A percentile compares a stretch with the other conserved stretches of the same genome.
phyloP scores from a whole-genome alignment of 2,113 vertebrate genomes.

The Pterocles orientalis region DNA sequence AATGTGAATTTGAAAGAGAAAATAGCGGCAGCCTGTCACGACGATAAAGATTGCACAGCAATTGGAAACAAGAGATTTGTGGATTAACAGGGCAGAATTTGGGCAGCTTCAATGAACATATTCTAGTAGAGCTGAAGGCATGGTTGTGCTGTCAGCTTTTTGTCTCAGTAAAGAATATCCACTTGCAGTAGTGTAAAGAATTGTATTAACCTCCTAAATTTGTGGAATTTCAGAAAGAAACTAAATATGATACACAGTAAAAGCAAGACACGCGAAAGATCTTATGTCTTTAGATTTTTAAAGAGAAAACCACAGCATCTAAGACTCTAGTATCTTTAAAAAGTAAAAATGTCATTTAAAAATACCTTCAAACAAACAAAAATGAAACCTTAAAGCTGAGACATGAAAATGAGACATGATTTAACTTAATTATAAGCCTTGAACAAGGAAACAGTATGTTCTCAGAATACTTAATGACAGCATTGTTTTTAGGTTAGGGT shows the following conservation, averaged over 20 bases:
- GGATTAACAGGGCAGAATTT: neutral
- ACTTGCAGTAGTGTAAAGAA: neutral
- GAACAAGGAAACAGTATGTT: constrained; percentile 39
- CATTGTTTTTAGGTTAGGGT: constrained; percentile 23
- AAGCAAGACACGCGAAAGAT: neutral
- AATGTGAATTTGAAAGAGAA: neutral
- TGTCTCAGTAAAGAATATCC: neutral
- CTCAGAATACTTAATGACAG: constrained; percentile 61
- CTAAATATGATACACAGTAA: neutral
- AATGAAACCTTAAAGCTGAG: neutral
- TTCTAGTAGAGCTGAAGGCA: neutral
- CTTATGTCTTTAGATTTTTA: neutral
- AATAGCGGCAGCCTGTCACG: neutral
- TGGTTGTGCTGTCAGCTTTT: neutral
- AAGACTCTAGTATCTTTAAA: neutral
- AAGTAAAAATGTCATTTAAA: neutral
- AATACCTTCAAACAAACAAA: constrained; percentile 31
- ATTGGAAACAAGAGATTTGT: constrained; percentile 4
- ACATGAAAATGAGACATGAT: constrained; percentile 47
- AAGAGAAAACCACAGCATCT: neutral
- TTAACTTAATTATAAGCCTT: constrained; percentile 62
- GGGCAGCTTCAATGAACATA: neutral
- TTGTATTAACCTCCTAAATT: neutral
- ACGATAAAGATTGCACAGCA: neutral
- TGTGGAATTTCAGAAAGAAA: neutral